Conservation (phyloP, 2,888 invertebrate species). For the Heliconius ismenius region DNA sequence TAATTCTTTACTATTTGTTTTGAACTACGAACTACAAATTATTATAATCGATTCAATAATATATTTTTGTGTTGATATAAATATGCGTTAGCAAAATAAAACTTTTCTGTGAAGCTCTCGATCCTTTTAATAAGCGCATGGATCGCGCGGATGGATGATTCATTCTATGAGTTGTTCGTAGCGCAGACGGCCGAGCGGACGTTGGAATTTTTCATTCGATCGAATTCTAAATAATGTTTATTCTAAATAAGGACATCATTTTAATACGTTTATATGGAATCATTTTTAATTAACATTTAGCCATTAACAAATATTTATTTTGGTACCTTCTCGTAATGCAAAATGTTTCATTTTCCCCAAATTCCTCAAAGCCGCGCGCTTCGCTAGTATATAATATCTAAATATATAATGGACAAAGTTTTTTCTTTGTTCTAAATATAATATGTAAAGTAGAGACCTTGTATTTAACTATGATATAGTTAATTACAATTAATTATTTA, state of each 20-base stretch:
- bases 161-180: slow-evolving; percentile 11
- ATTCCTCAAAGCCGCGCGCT: no score
- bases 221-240: background rate
- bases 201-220: slow-evolving; percentile 15
- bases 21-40: background rate
- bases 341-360: background rate
- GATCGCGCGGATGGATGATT: slow-evolving; percentile 25
- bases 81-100: background rate
- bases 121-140: background rate
- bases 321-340: background rate
- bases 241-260: background rate
- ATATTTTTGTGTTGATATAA: background rate
- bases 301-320: background rate
- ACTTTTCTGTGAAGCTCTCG: slow-evolving; percentile 13
- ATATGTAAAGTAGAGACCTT: background rate
- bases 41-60: background rate
- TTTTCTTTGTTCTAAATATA: background rate
- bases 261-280: background rate
- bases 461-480: background rate
- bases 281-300: no score
- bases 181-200: slow-evolving; percentile 9
- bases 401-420: no score
- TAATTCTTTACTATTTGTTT: no score
- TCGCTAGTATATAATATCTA: no score
- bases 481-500: background rate